Percentiles rank a stretch among this genome's conserved stretches.
Evolutionary conservation across 2,113 vertebrate species (phyloP).

Genomic region (Apodemus speciosus): DNA sequence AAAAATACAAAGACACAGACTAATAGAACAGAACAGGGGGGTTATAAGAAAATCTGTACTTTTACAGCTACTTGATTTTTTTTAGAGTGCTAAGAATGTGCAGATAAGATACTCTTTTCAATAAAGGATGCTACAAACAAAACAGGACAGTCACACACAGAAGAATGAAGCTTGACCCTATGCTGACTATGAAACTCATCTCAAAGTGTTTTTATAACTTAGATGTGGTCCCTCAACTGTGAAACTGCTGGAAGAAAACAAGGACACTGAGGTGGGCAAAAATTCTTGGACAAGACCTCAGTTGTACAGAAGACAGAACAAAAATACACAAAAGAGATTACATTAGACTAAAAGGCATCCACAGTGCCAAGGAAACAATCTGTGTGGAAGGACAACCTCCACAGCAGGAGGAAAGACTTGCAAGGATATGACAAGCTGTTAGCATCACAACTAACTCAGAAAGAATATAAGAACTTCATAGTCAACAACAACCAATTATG

Average conservation of each 20-base stretch:
- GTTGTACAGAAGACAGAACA: background rate
- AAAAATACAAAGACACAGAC: background rate
- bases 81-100: background rate
- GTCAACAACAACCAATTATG: background rate
- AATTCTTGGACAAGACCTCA: background rate
- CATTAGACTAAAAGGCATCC: background rate
- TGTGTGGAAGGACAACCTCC: background rate
- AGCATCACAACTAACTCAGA: background rate
- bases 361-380: background rate
- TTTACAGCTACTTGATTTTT: background rate
- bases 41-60: background rate
- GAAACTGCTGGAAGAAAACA: background rate
- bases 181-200: background rate
- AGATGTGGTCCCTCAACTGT: background rate
- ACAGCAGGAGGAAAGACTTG: background rate
- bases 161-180: background rate
- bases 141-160: background rate
- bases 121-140: background rate
- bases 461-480: background rate
- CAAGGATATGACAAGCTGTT: too few species aligned
- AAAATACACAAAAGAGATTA: background rate
- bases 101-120: background rate
- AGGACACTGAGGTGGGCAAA: background rate
- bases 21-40: background rate
- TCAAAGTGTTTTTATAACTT: background rate